Conservation (phyloP, 2,113 vertebrate genomes). For the Corydoras maculifer region DNA sequence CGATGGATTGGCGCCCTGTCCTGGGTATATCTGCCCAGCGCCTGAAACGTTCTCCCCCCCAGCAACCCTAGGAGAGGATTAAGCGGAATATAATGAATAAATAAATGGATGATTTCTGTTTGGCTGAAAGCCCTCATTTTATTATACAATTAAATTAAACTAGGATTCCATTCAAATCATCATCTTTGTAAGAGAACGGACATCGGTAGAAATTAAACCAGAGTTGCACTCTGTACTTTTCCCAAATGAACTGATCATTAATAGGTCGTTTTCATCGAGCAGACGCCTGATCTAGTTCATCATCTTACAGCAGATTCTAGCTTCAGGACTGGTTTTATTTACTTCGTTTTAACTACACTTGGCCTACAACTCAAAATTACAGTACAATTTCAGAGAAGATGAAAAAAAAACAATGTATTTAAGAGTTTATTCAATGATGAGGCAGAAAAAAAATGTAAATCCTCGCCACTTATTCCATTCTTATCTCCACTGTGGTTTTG, state of each 20-base stretch:
- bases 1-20: no score
- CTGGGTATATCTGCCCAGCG: no score
- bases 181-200: no score
- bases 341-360: constrained; percentile 38
- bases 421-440: constrained; percentile 16
- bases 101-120: no score
- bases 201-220: no score
- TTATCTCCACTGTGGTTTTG: no score
- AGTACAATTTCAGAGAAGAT: constrained; percentile 17
- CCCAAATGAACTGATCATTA: background rate
- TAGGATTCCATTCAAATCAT: no score
- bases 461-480: background rate
- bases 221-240: background rate
- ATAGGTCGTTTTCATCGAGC: background rate
- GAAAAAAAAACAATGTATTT: constrained; percentile 27
- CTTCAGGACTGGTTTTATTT: constrained; percentile 31
- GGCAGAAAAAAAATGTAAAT: constrained; percentile 1
- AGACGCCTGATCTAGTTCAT: constrained; percentile 18
- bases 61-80: no score
- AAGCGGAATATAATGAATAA: no score
- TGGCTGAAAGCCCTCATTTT: no score
- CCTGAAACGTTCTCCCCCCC: no score
- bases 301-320: constrained; percentile 6
- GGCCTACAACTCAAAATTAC: constrained; percentile 38
- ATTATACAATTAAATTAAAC: no score